Base-by-base conservation (phyloP, 2,888 invertebrate genomes). In the Lepidocyrtinus sp. region DNA sequence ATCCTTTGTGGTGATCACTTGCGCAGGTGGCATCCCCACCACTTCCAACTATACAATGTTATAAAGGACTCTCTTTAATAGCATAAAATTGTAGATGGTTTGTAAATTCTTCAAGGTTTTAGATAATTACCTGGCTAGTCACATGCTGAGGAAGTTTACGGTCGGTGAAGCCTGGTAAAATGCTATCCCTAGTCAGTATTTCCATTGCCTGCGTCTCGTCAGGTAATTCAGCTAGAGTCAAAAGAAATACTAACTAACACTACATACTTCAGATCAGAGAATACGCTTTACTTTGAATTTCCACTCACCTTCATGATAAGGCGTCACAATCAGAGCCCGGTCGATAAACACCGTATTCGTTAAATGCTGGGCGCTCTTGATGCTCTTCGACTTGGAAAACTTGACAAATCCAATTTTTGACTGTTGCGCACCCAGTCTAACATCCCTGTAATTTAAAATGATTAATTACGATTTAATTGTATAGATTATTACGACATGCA, bases 301-400 rank as follows among this genome's bases (percentile, higher is more conserved):
- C 17, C 19, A 83, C 83, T 86, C 80, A 89, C 90, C 88, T 85
- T 89, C 95, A 87, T 93, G 92, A 87, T 96, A 94, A 0, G 98
- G 98, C 74, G 97, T 95, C 63, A 99, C 96, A 85, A 98, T 96
- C 64, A 99, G 90, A 0, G 99, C 99, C 76, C 98, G 92, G 89
- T 99, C 99, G 87, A 99, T 98, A 89, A 99, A 99, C 15, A 99
- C 98, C 0, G 98, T 99, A 89, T 99, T 99, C 15, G 97, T 98
- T 91, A 99, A 93, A 89, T 99, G 99, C 88, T 98, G 96, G 0
- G 99, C 97, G n/a, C 98, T 95, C 17, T 94, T 94, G 24, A 97
- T 97, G 84, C 95, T 95, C 59, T 92, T 91, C 3, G 94, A 91
- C 87, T 98, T 97, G 85, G 95, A 93, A 89, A 96, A 99, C 89